These are phyloP conservation scores for Sylvilagus bachmani DNA, from an alignment of 2,113 vertebrate species.

Conservation along the genomic window DNA sequence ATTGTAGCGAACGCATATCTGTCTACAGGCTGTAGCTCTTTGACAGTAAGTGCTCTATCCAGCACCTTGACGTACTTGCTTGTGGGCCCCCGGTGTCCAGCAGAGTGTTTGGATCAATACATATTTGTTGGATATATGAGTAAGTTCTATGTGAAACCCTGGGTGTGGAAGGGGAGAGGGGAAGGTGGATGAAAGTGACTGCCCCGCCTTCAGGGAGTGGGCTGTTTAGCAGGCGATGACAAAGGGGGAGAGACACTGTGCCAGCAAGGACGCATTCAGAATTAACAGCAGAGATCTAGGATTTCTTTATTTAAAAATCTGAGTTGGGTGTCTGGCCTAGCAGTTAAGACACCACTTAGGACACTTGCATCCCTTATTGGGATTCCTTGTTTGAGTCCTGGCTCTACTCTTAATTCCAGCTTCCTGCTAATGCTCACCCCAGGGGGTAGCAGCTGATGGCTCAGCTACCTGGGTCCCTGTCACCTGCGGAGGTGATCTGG, in stretches of 20 bases:
- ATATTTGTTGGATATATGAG: neutral
- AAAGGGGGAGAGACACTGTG: no score
- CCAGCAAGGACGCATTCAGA: neutral
- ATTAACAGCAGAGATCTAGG: neutral
- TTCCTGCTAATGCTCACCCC: no score
- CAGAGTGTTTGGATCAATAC: neutral
- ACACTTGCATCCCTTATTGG: no score
- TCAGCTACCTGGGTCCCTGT: no score
- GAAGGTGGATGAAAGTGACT: no score
- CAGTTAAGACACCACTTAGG: no score
- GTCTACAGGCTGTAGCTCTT: neutral
- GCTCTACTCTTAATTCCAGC: no score
- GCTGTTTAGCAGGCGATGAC: neutral
- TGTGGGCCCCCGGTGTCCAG: neutral
- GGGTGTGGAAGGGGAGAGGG: neutral
- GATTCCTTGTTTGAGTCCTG: no score
- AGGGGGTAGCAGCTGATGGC: no score
- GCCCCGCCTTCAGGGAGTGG: no score
- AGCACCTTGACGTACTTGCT: neutral
- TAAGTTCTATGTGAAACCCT: neutral
- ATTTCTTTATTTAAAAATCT: neutral
- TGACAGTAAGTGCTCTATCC: neutral
- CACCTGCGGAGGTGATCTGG: no score
- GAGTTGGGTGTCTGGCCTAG: no score
- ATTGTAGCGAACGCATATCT: neutral